Evolutionary conservation across 2,113 vertebrate species (phyloP).

Genomic region (Sinocyclocheilus grahami): DNA sequence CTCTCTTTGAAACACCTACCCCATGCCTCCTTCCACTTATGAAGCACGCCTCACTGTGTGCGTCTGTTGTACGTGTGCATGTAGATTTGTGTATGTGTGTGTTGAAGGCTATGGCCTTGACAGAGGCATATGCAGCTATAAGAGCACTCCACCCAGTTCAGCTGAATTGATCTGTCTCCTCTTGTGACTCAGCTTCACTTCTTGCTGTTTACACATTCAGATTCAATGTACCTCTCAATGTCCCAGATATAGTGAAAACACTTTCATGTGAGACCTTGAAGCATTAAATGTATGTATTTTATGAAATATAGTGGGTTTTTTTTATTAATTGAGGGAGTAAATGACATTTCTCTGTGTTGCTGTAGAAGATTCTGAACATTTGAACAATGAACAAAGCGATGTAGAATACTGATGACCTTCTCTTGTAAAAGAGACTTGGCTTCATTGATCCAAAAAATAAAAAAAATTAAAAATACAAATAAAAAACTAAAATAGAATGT

Average conservation of each 20-base stretch:
- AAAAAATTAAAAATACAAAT: no score
- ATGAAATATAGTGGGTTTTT: not conserved
- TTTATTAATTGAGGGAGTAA: not conserved
- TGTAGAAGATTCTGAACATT: not conserved
- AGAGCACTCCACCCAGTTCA: not conserved
- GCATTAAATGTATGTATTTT: not conserved
- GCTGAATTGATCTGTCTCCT: not conserved
- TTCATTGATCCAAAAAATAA: no score
- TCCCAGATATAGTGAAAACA: not conserved
- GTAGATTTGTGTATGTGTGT: not conserved
- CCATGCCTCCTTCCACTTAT: not conserved
- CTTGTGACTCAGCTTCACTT: not conserved
- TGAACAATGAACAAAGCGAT: not conserved
- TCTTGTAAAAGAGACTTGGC: not conserved
- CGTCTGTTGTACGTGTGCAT: not conserved
- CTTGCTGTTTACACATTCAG: not conserved
- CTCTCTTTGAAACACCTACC: constrained; percentile 22
- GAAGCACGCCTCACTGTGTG: not conserved
- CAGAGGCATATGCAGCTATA: not conserved
- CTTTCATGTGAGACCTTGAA: constrained; percentile 18
- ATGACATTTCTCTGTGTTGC: not conserved
- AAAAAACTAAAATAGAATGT: no score
- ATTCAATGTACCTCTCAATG: not conserved
- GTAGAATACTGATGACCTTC: not conserved
- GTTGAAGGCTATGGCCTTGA: not conserved